Evolutionary conservation across 2,113 vertebrate species (phyloP), one percentile per base, ranked within the genome.

Genomic region (Probosciger aterrimus): DNA sequence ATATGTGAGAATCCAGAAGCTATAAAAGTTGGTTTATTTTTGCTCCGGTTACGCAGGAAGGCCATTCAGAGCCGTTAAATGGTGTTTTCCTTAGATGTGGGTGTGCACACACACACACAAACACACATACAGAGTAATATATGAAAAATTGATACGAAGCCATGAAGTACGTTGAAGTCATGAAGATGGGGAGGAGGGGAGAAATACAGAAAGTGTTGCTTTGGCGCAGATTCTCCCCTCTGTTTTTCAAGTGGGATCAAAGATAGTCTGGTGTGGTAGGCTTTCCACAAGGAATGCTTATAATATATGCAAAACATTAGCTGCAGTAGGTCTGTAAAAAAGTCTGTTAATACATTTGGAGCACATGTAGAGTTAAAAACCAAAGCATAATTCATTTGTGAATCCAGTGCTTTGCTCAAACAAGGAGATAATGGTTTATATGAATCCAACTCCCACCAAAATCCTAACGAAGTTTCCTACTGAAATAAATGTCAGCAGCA

Each of bases 21-120:
- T 64, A 39, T 33, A 27, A 62, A 47, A 37, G 57, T 6, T 10
- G 9, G 7, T 44, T 68, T 65, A 7, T 9, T 18, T 83, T 82
- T 95, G 33, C 33, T 15, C 16, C 9, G 4, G n/a, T 41, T 91
- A 8, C 16, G 19, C 28, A 60, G 46, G n/a, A 91, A 78, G 37
- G 33, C 24, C 20, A 47, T 37, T 57, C 49, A 43, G 33, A 64
- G 18, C 8, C 19, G 41, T 59, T 64, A 83, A 55, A 8, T 11
- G 6, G 8, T 59, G 52, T 37, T 93, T 62, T 71, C 20, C 78
- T 75, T n/a, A 67, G 35, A 46, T 0, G 0, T 14, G 25, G 4
- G 1, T 31, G 13, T 0, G 2, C 14, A 35, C 22, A n/a, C 35
- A 43, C 9, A 62, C 9, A 62, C 18, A 22, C 15, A 44, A 8